Evolutionary conservation across 2,888 invertebrate genomes (phyloP), one percentile per base, ranked within the genome.

Genomic region (Eurytoma californica): DNA sequence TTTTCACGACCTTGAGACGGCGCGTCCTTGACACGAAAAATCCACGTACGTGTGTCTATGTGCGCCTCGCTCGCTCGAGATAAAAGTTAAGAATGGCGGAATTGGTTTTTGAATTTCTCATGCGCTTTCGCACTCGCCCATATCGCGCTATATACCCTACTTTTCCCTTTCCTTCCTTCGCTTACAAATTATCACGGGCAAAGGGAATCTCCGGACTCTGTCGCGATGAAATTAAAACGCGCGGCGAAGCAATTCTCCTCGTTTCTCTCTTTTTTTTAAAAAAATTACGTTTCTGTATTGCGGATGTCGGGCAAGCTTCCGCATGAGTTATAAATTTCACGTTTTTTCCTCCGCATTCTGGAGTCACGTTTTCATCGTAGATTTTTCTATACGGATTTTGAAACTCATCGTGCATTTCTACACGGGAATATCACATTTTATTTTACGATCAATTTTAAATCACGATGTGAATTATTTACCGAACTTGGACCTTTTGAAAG

Each of bases 1-100:
- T 77, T 80, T 80, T 80, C 80, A 70, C 77, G 74, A 80, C 80
- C 77, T 80, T 77, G 77, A 70, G 80, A 77, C 80, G 60, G 55
- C 66, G 55, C 66, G 70, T 77, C 77, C 80, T 80, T 80, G 80
- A 77, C 80, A 77, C 74, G 49, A 70, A 80, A 73, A 80, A 66
- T 49, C 39, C 51, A 7, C 53, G 57, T 73, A 69, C 55, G 65
- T 53, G 49, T 70, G 18, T 72, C 13, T 24, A 20, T 67, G 57
- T 72, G 14, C 51, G 18, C 57, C 24, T 30, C 51, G 24, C 53
- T 67, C 58, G 58, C 13, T 16, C 51, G 20, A 58, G 72, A 72
- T 72, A 61, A 51, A 68, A 68, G 14, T 47, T 72, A n/a, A 39
- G 67, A 24, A 49, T 60, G 28, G 16, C 49, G 60, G 70, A 70